Percentiles rank a stretch among this genome's conserved stretches.
These are phyloP conservation scores for Stichopus horrens DNA, from an alignment of 53 echinoderm and acorn worm genomes.

Conservation along the genomic window DNA sequence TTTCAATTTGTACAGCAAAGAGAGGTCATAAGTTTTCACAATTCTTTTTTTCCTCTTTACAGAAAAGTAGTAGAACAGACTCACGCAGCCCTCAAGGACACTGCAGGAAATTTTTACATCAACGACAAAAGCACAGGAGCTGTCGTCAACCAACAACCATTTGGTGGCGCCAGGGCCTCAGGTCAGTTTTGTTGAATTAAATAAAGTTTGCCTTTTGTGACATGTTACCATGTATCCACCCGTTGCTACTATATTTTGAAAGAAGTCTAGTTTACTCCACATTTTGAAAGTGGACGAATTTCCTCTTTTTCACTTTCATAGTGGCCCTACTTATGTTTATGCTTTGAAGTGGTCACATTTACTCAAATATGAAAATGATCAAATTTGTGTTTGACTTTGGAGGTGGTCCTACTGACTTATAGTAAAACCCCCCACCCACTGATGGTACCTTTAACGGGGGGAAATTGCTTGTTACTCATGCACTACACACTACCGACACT, in stretches of 20 bases:
- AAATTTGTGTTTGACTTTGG: no score
- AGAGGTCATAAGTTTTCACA: neutral
- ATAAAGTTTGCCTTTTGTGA: neutral
- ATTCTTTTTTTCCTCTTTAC: slow-evolving; percentile 29
- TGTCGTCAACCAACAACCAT: slow-evolving; percentile 92
- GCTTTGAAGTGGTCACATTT: no score
- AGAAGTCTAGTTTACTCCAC: no score
- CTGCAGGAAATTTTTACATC: slow-evolving; percentile 96
- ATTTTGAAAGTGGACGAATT: no score
- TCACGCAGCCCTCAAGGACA: slow-evolving; percentile 62
- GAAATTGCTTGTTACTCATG: no score
- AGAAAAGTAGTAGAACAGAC: slow-evolving; percentile 68
- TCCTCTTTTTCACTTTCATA: no score
- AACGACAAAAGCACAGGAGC: slow-evolving; percentile 95
- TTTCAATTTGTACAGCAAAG: no score
- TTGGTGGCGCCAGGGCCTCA: slow-evolving; percentile 90
- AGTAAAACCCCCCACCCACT: no score
- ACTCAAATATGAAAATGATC: no score
- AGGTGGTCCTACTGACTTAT: neutral
- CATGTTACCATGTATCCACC: neutral
- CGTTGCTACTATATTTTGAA: neutral
- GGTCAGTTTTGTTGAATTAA: slow-evolving; percentile 55
- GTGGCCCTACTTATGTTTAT: no score
- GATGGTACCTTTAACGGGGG: no score
- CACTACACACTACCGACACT: no score